Conservation (phyloP, 2,797 vertebrate genomes). For the Parambassis ranga region DNA sequence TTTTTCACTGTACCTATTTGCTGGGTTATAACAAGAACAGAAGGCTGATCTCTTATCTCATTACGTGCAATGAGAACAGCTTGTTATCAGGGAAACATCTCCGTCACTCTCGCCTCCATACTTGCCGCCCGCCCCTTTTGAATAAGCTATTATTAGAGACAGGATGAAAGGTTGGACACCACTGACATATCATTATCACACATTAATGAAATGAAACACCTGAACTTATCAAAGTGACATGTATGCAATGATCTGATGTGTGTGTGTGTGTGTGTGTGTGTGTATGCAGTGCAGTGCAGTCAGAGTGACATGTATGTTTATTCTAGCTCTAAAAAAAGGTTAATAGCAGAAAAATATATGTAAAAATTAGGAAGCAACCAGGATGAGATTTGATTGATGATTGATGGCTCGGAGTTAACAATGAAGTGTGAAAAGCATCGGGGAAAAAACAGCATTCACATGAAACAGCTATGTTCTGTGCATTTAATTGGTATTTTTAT, state of each 20-base stretch:
- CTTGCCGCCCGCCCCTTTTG: background rate
- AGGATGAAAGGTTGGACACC: constrained; percentile 50
- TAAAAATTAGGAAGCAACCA: no score
- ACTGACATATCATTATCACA: constrained; percentile 43
- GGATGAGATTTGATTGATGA: no score
- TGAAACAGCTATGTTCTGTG: no score
- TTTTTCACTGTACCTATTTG: background rate
- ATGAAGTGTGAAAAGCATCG: no score
- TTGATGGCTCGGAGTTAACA: no score
- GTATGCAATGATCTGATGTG: background rate
- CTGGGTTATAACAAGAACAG: background rate
- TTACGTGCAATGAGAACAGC: constrained; percentile 31
- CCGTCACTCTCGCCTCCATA: constrained; percentile 19
- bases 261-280: background rate
- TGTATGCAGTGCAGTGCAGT: no score
- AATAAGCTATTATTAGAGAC: constrained; percentile 42
- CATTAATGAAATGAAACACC: constrained; percentile 45
- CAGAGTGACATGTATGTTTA: background rate
- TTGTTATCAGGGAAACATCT: constrained; percentile 9
- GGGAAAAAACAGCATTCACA: no score
- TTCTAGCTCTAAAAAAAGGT: background rate
- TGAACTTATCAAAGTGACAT: constrained; percentile 43
- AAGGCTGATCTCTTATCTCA: constrained; percentile 18
- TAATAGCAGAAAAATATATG: background rate
- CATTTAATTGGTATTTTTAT: no score